Evolutionary conservation across 2,797 vertebrate genomes (phyloP).

Genomic region (Rhinatrema bivittatum): DNA sequence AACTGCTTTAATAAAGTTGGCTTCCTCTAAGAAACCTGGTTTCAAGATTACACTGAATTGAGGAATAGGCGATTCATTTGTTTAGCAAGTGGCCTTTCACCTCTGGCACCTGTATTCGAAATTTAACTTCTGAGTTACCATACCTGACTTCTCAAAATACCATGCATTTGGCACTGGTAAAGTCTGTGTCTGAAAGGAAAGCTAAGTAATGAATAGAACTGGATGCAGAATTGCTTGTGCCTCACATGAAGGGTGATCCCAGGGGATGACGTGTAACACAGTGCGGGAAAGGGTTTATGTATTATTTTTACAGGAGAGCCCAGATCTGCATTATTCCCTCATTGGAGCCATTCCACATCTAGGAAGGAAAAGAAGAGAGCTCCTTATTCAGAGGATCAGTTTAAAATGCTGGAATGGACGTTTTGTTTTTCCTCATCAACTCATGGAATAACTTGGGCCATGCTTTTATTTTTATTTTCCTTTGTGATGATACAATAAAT

Average conservation of each 20-base stretch:
- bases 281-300: background rate
- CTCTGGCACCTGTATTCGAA: background rate
- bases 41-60: conserved; percentile 4
- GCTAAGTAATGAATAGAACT: conserved; percentile 4
- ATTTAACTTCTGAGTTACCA: background rate
- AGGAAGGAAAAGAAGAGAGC: background rate
- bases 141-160: conserved; percentile 9
- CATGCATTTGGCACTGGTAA: background rate
- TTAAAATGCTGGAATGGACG: too few species aligned
- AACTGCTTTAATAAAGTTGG: background rate
- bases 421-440: too few species aligned
- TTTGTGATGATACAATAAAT: too few species aligned
- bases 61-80: background rate
- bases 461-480: too few species aligned
- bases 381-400: too few species aligned
- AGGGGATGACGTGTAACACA: background rate
- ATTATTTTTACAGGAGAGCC: too few species aligned
- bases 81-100: conserved; percentile 3
- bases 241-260: too few species aligned
- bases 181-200: conserved; percentile 1
- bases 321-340: background rate
- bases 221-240: background rate
- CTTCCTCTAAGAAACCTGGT: background rate
- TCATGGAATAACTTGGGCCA: too few species aligned
- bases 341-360: background rate